These are phyloP conservation scores for Salminus brasiliensis DNA, from an alignment of 2,113 vertebrate species.

Conservation along the genomic window DNA sequence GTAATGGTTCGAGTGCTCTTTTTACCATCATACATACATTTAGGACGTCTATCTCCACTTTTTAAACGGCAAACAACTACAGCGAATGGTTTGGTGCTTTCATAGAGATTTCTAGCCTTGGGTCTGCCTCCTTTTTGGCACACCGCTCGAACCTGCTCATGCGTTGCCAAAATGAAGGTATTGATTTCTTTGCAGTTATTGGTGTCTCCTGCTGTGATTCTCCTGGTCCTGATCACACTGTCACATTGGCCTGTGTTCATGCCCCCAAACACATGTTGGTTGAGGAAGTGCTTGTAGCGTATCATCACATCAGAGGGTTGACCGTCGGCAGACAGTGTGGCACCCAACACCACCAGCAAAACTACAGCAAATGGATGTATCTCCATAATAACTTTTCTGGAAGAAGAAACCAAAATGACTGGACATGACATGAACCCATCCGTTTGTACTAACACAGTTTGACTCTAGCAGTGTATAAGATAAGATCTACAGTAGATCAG, in stretches of 20 bases:
- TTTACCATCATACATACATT: conserved; percentile 25
- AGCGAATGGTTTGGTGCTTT: conserved; percentile 30
- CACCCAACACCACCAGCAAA: conserved; percentile 18
- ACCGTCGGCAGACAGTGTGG: not conserved
- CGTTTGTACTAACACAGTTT: not conserved
- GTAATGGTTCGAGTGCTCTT: conserved; percentile 31
- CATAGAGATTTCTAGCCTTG: not conserved
- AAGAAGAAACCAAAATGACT: not conserved
- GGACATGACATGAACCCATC: not conserved
- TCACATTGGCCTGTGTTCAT: conserved; percentile 18
- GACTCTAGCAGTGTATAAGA: no score
- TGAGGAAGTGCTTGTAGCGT: conserved; percentile 20
- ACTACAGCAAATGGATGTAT: conserved; percentile 2
- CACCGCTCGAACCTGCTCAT: conserved; percentile 8
- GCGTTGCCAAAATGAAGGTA: conserved; percentile 35
- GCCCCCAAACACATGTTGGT: conserved; percentile 11
- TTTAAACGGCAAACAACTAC: conserved; percentile 38
- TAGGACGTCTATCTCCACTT: conserved; percentile 32
- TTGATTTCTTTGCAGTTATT: conserved; percentile 39
- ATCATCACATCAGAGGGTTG: not conserved
- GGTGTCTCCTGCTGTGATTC: not conserved
- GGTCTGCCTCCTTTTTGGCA: not conserved
- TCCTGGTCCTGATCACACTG: not conserved
- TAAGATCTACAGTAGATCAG: not conserved
- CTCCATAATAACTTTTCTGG: not conserved